A percentile compares a stretch with the other conserved stretches of the same genome.
phyloP scores from a whole-genome alignment of 2,888 invertebrate species.

The Apamea sordens region DNA sequence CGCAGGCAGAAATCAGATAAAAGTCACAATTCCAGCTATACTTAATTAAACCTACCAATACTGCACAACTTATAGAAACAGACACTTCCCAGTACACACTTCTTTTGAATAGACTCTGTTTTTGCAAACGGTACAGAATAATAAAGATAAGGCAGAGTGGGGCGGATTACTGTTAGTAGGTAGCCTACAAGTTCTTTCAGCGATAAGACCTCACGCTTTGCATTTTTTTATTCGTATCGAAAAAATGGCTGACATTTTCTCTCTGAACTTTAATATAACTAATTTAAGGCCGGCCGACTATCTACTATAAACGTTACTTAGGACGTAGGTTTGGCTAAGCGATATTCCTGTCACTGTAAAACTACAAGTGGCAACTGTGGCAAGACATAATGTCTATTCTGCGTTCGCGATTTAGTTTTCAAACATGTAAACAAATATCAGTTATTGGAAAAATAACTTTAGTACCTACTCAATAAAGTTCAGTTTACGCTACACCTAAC shows the following conservation, averaged over 20 bases:
- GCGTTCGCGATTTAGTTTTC: neutral
- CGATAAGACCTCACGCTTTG: neutral
- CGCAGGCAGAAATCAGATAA: no score
- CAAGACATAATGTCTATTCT: no score
- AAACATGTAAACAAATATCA: neutral
- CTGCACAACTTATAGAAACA: neutral
- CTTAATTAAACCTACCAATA: neutral
- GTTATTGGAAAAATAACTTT: neutral
- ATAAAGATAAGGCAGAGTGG: conserved; percentile 15
- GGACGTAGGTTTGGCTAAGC: neutral
- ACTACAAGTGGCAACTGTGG: neutral
- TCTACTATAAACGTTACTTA: neutral
- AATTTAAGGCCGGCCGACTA: neutral
- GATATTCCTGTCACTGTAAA: neutral
- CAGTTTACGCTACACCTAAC: neutral
- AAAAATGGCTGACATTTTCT: neutral
- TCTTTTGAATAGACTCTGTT: neutral
- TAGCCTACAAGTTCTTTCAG: conserved; percentile 1
- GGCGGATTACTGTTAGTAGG: neutral
- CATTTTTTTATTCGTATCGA: neutral
- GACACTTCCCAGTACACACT: neutral
- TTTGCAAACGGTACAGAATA: conserved; percentile 1
- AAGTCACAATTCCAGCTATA: neutral
- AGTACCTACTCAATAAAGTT: neutral
- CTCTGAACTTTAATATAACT: neutral